Conservation (phyloP, 2,113 vertebrate genomes). For the Nothocercus nigrocapillus region DNA sequence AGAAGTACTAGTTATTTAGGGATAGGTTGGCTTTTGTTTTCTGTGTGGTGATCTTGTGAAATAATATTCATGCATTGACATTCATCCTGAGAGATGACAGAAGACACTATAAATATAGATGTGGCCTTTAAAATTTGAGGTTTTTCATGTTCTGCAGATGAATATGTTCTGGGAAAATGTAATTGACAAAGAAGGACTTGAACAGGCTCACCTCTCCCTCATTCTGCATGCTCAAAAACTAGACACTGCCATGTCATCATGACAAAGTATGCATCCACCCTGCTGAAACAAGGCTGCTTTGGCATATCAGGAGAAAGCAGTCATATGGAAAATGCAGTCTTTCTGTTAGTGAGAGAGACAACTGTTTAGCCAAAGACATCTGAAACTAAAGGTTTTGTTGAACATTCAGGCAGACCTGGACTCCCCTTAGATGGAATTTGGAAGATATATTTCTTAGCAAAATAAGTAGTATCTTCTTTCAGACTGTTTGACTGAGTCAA, state of each 20-base stretch:
- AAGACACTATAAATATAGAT: not conserved
- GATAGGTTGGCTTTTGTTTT: not conserved
- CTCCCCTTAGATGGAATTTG: fast-evolving
- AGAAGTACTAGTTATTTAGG: not conserved
- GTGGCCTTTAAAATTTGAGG: not conserved
- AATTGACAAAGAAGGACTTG: not conserved
- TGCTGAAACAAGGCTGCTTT: not conserved
- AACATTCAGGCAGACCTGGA: not conserved
- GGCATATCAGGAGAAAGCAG: not conserved
- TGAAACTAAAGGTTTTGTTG: not conserved
- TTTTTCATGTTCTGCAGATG: not conserved
- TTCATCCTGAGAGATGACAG: not conserved
- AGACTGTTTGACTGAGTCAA: not conserved
- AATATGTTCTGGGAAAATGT: not conserved
- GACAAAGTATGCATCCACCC: no score
- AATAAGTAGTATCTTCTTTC: not conserved
- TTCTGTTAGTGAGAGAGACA: not conserved
- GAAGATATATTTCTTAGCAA: not conserved
- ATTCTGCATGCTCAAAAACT: not conserved
- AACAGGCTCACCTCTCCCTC: not conserved
- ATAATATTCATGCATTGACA: not conserved
- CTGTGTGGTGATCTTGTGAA: not conserved
- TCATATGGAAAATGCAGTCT: not conserved
- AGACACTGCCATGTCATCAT: not conserved
- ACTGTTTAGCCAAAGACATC: not conserved